Percentiles rank a stretch among this genome's conserved stretches.
Conservation (phyloP, 2,113 vertebrate genomes). For the Dicaeum eximium region DNA sequence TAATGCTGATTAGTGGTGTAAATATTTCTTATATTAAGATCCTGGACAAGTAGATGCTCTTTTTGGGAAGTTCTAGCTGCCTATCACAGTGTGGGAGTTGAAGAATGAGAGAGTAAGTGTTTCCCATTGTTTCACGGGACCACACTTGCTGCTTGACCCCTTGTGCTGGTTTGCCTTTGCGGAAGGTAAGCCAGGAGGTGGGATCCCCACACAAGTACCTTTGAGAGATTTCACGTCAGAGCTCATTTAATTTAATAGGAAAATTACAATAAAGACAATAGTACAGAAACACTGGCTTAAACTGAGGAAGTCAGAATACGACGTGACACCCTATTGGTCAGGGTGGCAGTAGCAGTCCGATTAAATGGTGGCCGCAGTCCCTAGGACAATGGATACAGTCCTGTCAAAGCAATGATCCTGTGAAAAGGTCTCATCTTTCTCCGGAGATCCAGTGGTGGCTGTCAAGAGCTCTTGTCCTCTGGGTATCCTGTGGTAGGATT, state of each 20-base stretch:
- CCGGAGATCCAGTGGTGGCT: neutral
- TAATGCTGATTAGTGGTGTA: neutral
- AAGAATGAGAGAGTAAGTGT: neutral
- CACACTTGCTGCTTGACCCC: neutral
- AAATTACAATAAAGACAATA: neutral
- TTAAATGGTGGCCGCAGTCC: neutral
- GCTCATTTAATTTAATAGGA: neutral
- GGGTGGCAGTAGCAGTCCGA: fast-evolving
- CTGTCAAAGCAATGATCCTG: neutral
- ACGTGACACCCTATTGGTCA: neutral
- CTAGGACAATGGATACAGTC: neutral
- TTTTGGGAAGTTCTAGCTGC: neutral
- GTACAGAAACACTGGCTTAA: neutral
- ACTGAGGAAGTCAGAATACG: neutral
- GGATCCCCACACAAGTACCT: neutral
- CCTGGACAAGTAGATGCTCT: neutral
- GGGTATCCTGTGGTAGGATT: neutral
- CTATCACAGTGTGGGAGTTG: neutral
- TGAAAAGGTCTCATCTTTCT: neutral
- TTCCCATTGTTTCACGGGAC: neutral
- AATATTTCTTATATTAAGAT: neutral
- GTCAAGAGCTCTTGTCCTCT: neutral
- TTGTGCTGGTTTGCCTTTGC: neutral
- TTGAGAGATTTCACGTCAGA: neutral
- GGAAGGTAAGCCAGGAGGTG: neutral